Conservation (phyloP, 2,113 vertebrate genomes). For the Plecturocebus donacophilus region DNA sequence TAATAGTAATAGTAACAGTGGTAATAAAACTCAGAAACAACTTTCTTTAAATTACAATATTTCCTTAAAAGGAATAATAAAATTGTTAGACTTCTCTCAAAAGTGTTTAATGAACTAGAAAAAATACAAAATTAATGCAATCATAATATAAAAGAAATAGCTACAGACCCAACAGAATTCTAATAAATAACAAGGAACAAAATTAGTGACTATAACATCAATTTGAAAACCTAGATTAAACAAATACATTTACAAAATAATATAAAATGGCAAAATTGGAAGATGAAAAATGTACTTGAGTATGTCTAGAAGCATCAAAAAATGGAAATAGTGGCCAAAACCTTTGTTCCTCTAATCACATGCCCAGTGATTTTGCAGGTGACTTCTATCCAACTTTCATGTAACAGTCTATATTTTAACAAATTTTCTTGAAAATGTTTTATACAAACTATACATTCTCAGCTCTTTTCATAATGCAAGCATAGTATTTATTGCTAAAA, state of each 20-base stretch:
- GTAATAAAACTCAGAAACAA: neutral
- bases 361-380: neutral
- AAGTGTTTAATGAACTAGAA: neutral
- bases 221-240: neutral
- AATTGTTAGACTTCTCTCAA: neutral
- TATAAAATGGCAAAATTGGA: neutral
- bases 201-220: neutral
- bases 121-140: neutral
- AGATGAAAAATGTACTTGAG: neutral
- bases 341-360: neutral
- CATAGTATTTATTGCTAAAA: neutral
- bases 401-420: neutral
- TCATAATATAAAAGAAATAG: neutral
- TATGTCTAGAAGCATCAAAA: neutral
- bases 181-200: neutral
- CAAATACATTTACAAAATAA: neutral
- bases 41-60: neutral
- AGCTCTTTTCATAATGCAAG: neutral
- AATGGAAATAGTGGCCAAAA: neutral
- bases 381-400: neutral
- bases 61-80: neutral
- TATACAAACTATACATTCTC: too few species aligned
- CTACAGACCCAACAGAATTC: neutral
- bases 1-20: neutral
- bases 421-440: neutral